Evolutionary conservation across 2,113 vertebrate genomes (phyloP), one percentile per base, ranked within the genome.

Genomic region (Loxodonta africana): DNA sequence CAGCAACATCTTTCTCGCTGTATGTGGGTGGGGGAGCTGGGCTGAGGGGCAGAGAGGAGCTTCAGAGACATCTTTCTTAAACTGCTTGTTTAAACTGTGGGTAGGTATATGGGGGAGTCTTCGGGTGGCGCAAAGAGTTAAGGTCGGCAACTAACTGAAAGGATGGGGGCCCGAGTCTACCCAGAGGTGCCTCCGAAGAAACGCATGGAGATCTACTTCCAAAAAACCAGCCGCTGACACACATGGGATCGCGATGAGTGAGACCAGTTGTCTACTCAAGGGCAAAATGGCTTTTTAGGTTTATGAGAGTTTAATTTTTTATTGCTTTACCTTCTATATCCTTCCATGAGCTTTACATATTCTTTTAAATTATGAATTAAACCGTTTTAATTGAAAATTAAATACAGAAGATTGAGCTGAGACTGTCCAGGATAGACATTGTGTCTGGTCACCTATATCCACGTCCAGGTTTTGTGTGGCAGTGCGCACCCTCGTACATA

Each of bases 371-470:
- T 33, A 28, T 60, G 33, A 57, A 37, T 67, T 88, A 65, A 84
- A 67, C 57, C 30, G 51, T 41, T 69, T 80, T n/a, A 48, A 46
- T 18, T 95, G 78, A 44, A 86, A 97, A 95, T 83, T 23, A 84
- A 83, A 44, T 65, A 84, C 87, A 12, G 17, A 86, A 82, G 30
- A 33, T 10, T n/a, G 84, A 48, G 12, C 23, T 12, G 63, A 41
- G 46, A 37, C 3, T 63, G n/a, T 73, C 5, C 57, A 57, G 41
- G 63, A 57, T n/a, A 17, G 46, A 88, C 30, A 18, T 5, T 37
- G 69, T 15, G 69, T 37, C 69, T 10, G 37, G 69, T n/a, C 33
- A 71, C 17, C 33, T n/a, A 37, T 37, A 18, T 37, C 69, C 17
- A 17, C 17, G 69, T 18, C 67, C 21, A n/a, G 67, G 67, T 37